These are phyloP conservation scores for Apantesis nais DNA, from an alignment of 2,888 invertebrate species.

Conservation along the genomic window DNA sequence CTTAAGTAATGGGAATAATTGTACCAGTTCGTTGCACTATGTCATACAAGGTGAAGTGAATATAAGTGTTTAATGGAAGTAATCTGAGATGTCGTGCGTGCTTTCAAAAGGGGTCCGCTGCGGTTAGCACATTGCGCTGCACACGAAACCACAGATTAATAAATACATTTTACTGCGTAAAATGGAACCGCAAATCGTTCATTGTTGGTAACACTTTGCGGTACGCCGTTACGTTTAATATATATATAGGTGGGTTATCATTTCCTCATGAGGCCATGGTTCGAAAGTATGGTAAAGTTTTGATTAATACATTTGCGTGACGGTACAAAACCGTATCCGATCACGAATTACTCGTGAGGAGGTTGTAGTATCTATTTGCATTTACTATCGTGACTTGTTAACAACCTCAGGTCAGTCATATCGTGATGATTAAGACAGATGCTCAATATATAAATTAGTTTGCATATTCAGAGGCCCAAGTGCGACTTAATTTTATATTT, in stretches of 20 bases:
- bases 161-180: constrained; percentile 15
- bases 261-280: constrained; percentile 26
- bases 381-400: background rate
- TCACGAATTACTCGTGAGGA: constrained; percentile 1
- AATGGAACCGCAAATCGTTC: constrained; percentile 42
- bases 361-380: background rate
- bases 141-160: constrained; percentile 16
- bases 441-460: background rate
- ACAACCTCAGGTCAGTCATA: background rate
- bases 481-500: too few relatives aligned
- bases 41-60: constrained; percentile 48
- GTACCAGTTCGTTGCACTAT: constrained; percentile 51
- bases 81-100: constrained; percentile 51
- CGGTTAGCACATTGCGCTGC: constrained; percentile 25
- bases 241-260: constrained; percentile 25
- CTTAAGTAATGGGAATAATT: constrained; percentile 30
- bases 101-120: constrained; percentile 40
- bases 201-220: constrained; percentile 39
- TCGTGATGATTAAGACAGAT: background rate
- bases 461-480: too few relatives aligned
- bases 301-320: constrained; percentile 2
- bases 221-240: constrained; percentile 35
- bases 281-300: background rate
- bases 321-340: background rate
- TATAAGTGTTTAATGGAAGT: constrained; percentile 50